Conservation (phyloP, 2,888 invertebrate species). For the Asteroscopus sphinx region DNA sequence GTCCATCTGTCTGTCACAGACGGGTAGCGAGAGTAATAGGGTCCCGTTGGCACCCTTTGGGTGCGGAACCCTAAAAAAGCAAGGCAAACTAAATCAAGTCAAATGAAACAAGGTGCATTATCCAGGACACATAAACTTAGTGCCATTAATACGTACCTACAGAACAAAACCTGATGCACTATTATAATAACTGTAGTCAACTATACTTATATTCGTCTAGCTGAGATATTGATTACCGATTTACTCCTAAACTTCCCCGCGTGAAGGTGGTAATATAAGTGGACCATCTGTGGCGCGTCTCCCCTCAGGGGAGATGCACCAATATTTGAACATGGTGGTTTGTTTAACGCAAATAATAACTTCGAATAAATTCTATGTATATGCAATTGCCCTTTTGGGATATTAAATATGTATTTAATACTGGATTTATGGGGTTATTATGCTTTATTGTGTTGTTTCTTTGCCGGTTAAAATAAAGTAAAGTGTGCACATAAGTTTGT, state of each 20-base stretch:
- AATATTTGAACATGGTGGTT: slow-evolving; percentile 59
- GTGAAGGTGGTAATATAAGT: slow-evolving; percentile 80
- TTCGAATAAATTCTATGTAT: slow-evolving; percentile 54
- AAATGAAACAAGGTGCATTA: no score
- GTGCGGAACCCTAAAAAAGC: no score
- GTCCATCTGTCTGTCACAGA: no score
- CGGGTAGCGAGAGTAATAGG: no score
- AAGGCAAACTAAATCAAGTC: no score
- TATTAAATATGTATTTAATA: slow-evolving; percentile 46
- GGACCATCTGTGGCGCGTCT: slow-evolving; percentile 80
- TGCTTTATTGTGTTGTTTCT: slow-evolving; percentile 2
- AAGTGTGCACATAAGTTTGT: no score
- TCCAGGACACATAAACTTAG: no score
- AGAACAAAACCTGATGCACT: no score
- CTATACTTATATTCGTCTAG: slow-evolving; percentile 15
- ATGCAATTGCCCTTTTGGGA: slow-evolving; percentile 49
- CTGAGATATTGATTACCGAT: slow-evolving; percentile 80
- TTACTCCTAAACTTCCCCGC: slow-evolving; percentile 71
- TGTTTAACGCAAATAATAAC: slow-evolving; percentile 56
- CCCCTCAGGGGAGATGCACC: slow-evolving; percentile 66
- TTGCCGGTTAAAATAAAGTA: no score
- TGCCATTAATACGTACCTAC: no score
- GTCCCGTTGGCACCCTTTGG: no score
- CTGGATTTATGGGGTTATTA: slow-evolving; percentile 48
- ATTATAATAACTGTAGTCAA: no score